Conservation (phyloP, 2,888 invertebrate species). For the Agrotis ipsilon region DNA sequence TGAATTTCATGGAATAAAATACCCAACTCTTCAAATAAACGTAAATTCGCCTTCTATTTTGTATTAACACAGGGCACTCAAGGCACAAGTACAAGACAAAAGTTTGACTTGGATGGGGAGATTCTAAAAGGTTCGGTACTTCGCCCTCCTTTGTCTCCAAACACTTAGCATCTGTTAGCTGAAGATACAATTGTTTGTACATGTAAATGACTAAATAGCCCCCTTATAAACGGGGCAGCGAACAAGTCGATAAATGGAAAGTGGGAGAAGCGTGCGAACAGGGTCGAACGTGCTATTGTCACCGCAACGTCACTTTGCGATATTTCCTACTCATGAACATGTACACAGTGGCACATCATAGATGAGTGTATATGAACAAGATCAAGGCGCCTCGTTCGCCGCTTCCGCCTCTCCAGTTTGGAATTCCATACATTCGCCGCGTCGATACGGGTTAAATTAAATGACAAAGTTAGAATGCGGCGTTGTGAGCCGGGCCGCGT, state of each 20-base stretch:
- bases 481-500: constrained; percentile 33
- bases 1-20: background rate
- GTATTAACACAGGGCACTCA: constrained; percentile 26
- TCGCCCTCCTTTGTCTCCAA: constrained; percentile 42
- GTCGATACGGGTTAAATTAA: constrained; percentile 68
- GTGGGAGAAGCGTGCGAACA: constrained; percentile 87
- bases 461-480: constrained; percentile 67
- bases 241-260: constrained; percentile 86
- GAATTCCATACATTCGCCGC: constrained; percentile 76
- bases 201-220: constrained; percentile 78
- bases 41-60: constrained; percentile 27
- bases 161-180: constrained; percentile 55
- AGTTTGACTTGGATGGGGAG: constrained; percentile 29
- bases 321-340: constrained; percentile 75
- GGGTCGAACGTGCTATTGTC: constrained; percentile 87
- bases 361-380: constrained; percentile 75
- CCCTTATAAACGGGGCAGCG: constrained; percentile 78
- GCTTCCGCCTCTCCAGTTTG: constrained; percentile 84
- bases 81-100: constrained; percentile 36
- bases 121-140: constrained; percentile 54
- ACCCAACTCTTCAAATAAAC: constrained; percentile 12
- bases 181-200: constrained; percentile 58
- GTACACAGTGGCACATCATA: constrained; percentile 52
- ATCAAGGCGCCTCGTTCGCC: constrained; percentile 84
- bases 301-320: constrained; percentile 79